Evolutionary conservation across 1,140 invertebrate species (phyloP).

Genomic region (Neoseiulus cucumeris): DNA sequence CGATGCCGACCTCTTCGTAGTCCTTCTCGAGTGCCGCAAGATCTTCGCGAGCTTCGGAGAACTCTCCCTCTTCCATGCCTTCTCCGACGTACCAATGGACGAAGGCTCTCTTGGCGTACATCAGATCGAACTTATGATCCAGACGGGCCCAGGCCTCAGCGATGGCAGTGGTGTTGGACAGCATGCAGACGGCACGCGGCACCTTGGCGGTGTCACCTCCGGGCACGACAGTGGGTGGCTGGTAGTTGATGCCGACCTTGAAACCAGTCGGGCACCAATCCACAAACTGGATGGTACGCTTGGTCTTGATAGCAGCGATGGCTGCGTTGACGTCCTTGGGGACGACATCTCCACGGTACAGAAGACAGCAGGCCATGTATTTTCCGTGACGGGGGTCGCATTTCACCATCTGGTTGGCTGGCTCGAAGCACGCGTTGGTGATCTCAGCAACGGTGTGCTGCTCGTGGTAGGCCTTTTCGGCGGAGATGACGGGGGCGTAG

Average conservation of each 20-base stretch:
- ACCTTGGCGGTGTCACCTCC: conserved; percentile 64
- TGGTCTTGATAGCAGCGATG: conserved; percentile 47
- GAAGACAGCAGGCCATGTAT: conserved; percentile 29
- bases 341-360: conserved; percentile 34
- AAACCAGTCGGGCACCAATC: conserved; percentile 60
- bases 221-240: conserved; percentile 60
- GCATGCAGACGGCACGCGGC: conserved; percentile 38
- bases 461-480: conserved; percentile 24
- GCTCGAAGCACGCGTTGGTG: too few relatives aligned
- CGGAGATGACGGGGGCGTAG: conserved; percentile 26
- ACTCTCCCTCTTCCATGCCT: conserved; percentile 67
- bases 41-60: conserved; percentile 65
- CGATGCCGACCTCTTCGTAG: conserved; percentile 57
- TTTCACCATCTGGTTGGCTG: too few relatives aligned
- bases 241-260: conserved; percentile 44
- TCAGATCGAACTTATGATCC: conserved; percentile 45
- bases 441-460: conserved; percentile 38
- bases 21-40: conserved; percentile 61
- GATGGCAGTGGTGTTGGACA: conserved; percentile 57
- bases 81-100: conserved; percentile 68
- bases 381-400: too few relatives aligned
- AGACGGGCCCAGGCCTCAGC: conserved; percentile 49
- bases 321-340: conserved; percentile 32
- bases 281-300: conserved; percentile 63
- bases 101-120: conserved; percentile 57